Evolutionary conservation across 1,140 invertebrate species (phyloP).

Genomic region (Tribolium madens): DNA sequence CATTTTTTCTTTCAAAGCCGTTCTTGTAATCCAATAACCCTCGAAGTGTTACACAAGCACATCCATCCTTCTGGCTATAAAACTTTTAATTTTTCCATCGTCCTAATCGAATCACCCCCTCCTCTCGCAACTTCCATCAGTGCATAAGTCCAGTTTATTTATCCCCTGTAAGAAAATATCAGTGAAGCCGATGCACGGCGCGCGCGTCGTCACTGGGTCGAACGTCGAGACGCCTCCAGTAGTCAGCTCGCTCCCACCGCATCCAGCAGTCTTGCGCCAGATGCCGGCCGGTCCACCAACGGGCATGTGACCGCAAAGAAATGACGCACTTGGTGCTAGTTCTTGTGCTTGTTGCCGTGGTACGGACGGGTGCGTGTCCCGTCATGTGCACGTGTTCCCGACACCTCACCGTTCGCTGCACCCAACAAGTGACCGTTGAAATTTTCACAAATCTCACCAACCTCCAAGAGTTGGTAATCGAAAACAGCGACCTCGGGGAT

Average conservation of each 20-base stretch:
- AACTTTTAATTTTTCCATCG: neutral
- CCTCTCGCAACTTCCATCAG: neutral
- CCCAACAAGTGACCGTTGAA: neutral
- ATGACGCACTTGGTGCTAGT: slow-evolving; percentile 46
- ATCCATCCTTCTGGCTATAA: neutral
- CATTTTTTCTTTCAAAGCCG: too few species aligned
- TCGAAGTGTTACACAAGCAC: too few species aligned
- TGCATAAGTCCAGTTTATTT: slow-evolving; percentile 5
- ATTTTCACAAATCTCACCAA: too few species aligned
- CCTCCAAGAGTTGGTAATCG: too few species aligned
- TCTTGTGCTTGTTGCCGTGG: slow-evolving; percentile 41
- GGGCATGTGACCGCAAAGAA: slow-evolving; percentile 41
- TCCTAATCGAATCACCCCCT: neutral
- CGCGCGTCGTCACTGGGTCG: slow-evolving; percentile 20
- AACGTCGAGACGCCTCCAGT: slow-evolving; percentile 35
- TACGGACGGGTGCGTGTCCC: slow-evolving; percentile 49
- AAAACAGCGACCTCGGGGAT: neutral
- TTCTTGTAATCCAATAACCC: too few species aligned
- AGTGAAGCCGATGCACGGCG: neutral
- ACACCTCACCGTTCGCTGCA: slow-evolving; percentile 6
- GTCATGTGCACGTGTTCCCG: slow-evolving; percentile 52
- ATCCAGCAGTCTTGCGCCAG: slow-evolving; percentile 24
- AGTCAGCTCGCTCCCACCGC: slow-evolving; percentile 9
- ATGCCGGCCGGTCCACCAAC: slow-evolving; percentile 9
- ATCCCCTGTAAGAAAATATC: slow-evolving; percentile 32